Base-by-base conservation (phyloP, 1,140 invertebrate genomes). In the Maniola jurtina region DNA sequence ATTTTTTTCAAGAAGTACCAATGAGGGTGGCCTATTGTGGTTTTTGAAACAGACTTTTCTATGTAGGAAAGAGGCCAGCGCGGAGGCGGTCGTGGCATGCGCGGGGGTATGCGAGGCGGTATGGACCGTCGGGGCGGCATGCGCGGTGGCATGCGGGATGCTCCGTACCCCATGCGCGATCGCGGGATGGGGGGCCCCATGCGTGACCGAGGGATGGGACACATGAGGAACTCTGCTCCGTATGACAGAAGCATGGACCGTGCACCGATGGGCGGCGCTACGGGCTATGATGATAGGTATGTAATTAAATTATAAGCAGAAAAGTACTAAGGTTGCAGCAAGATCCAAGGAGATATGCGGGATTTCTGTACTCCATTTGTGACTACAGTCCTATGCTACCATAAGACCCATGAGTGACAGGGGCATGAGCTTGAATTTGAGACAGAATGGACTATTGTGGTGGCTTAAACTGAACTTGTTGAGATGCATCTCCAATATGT, bases 221-320 rank as follows among this genome's bases (percentile, higher is more conserved):
- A 52, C 48, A 52, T 52, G 48, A n/a, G 48, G 15, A 11, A 14
- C 14, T 6, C 14, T 16, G 14, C 48, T 16, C 48, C 73, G 40
- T 88, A 89, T 71, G 89, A 89, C 55, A 85, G 86, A 48, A 83
- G 80, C 50, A 83, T 81, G 66, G 91, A 91, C 38, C 79, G 86
- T 2, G 81, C 89, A 50, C 86, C 68, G 14, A 72, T 88, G 64
- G 90, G 82, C 13, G 83, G 83, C 10, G 83, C 82, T 42, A 10
- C 8, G 2, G 48, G 16, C 42, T 84, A 86, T 56, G 87, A 88
- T 64, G 89, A 90, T 71, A 80, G 89, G 36, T 88, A 87, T 73
- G 81, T 25, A n/a, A n/a, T 25, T 25, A 25, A 25, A 25, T 4
- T 25, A 25, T 25, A 2, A 25, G 25, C 25, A 25, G 25, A 25